phyloP scores from a whole-genome alignment of 2,797 vertebrate species.

The Enoplosus armatus region DNA sequence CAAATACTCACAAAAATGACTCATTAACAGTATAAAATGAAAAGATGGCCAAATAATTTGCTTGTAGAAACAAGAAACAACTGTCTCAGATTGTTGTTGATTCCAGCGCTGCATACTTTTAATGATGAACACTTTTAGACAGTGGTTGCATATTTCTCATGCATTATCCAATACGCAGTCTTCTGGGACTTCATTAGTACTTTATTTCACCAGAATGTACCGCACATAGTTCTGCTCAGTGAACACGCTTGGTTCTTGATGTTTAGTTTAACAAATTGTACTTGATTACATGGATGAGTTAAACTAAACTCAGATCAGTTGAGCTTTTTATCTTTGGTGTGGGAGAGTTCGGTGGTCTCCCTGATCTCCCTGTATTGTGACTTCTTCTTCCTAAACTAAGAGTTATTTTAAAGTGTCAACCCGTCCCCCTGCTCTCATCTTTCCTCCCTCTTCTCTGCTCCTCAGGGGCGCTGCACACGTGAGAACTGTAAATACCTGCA shows the following conservation, averaged over 20 bases:
- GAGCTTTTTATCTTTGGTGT: conserved; percentile 16
- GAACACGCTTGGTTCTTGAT: conserved; percentile 23
- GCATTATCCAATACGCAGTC: conserved; percentile 47
- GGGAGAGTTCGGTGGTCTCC: conserved; percentile 6
- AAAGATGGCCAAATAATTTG: not conserved
- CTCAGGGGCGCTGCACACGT: conserved; percentile 94
- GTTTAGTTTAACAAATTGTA: conserved; percentile 38
- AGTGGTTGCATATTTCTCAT: conserved; percentile 38
- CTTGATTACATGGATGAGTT: conserved; percentile 4
- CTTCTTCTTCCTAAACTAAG: conserved; percentile 15
- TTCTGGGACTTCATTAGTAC: conserved; percentile 52
- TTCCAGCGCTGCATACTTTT: not conserved
- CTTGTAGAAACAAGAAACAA: conserved; percentile 2
- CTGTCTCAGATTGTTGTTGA: conserved; percentile 7
- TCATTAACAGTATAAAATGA: not conserved
- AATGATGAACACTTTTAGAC: conserved; percentile 43
- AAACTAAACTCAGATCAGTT: not conserved
- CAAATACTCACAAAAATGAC: conserved; percentile 14
- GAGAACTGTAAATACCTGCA: conserved; percentile 99
- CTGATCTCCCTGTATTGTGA: conserved; percentile 23
- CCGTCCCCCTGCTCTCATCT: conserved; percentile 15
- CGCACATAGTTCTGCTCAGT: not conserved
- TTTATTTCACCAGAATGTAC: conserved; percentile 31
- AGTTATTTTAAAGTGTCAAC: conserved; percentile 27
- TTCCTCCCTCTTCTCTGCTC: conserved; percentile 16